phyloP scores from a whole-genome alignment of 2,888 invertebrate genomes.

The Agrotis clavis region DNA sequence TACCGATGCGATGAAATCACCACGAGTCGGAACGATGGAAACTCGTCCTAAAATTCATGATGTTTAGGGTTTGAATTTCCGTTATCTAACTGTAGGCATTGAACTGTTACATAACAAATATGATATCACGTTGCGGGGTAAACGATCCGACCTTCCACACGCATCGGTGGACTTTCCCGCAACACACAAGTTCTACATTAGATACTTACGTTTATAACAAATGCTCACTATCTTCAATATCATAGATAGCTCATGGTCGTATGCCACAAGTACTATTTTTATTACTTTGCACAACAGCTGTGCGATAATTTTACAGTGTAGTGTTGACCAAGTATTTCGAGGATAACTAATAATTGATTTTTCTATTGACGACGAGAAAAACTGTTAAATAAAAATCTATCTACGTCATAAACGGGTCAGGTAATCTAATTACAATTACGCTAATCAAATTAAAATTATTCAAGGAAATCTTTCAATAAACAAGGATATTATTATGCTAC shows the following conservation, averaged over 20 bases:
- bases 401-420: not conserved
- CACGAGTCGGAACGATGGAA: constrained; percentile 62
- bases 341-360: not conserved
- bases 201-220: constrained; percentile 64
- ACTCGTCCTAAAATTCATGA: constrained; percentile 64
- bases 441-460: constrained; percentile 13
- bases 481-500: constrained; percentile 1
- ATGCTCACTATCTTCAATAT: constrained; percentile 57
- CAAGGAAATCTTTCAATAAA: constrained; percentile 13
- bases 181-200: constrained; percentile 55
- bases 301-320: constrained; percentile 22
- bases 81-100: constrained; percentile 72
- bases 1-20: constrained; percentile 73
- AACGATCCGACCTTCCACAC: constrained; percentile 86
- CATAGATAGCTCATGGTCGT: constrained; percentile 38
- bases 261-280: constrained; percentile 45
- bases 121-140: constrained; percentile 84
- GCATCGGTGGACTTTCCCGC: constrained; percentile 82
- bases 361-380: constrained; percentile 7
- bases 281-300: constrained; percentile 17
- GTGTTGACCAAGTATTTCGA: constrained; percentile 13
- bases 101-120: constrained; percentile 83
- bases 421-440: constrained; percentile 17
- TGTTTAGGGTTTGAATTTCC: constrained; percentile 72
- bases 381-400: not conserved